phyloP scores from a whole-genome alignment of 1,140 invertebrate species.

The Neelides sp. region DNA sequence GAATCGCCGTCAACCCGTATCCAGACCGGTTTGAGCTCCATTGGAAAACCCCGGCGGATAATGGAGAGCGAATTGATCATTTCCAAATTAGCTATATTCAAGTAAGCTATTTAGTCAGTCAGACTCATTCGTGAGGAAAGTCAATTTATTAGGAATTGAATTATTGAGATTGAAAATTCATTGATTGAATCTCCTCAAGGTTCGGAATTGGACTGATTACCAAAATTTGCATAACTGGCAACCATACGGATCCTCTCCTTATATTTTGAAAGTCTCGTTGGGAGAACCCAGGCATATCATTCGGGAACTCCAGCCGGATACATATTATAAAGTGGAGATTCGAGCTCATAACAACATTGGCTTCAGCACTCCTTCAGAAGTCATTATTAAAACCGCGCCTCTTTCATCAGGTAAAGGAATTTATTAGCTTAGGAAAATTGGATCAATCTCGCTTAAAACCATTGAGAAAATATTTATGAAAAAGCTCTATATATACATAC shows the following conservation, averaged over 20 bases:
- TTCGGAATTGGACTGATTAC: conserved; percentile 27
- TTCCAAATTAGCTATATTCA: conserved; percentile 68
- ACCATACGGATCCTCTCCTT: background rate
- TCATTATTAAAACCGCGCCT: conserved; percentile 60
- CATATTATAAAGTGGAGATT: conserved; percentile 66
- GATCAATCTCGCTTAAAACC: background rate
- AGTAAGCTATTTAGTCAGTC: conserved; percentile 42
- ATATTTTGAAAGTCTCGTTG: too few relatives aligned
- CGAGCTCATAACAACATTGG: conserved; percentile 73
- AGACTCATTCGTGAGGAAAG: background rate
- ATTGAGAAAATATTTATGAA: background rate
- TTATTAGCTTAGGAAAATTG: background rate
- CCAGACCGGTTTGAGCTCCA: conserved; percentile 58
- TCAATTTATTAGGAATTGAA: background rate
- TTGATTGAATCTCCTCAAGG: conserved; percentile 22
- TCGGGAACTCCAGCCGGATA: conserved; percentile 53
- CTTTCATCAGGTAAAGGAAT: conserved; percentile 43
- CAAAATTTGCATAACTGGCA: background rate
- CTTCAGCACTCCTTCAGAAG: conserved; percentile 54
- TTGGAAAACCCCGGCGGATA: conserved; percentile 71
- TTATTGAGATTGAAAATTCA: background rate
- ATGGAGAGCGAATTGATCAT: conserved; percentile 71
- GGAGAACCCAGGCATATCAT: conserved; percentile 47
- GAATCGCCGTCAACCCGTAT: conserved; percentile 37
- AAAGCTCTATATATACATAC: background rate